Evolutionary conservation across 30 jellyfish, hydroid and myxozoan genomes (phyloP).

Genomic region (Aurelia aurita): DNA sequence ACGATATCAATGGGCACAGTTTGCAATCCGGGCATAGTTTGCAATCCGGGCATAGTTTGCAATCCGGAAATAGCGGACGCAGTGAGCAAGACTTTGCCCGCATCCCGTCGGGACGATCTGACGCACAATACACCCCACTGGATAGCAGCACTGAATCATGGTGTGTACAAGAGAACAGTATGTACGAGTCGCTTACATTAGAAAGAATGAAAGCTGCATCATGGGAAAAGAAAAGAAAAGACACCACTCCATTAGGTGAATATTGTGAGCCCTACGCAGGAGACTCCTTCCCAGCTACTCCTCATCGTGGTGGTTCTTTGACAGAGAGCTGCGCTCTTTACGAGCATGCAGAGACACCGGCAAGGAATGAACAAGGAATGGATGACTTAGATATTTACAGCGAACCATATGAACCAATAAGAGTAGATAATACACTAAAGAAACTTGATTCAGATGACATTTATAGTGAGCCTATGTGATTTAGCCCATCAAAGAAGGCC

Average conservation of each 20-base stretch:
- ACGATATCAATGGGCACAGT: background rate
- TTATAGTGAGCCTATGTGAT: conserved; percentile 34
- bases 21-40: too few relatives aligned
- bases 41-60: too few relatives aligned
- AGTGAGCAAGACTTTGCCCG: conserved; percentile 24
- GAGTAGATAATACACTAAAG: background rate
- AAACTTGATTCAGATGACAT: background rate
- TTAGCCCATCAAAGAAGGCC: background rate
- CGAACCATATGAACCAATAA: conserved; percentile 34
- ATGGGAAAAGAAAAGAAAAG: background rate
- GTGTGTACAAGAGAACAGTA: conserved; percentile 43
- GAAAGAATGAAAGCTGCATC: conserved; percentile 19
- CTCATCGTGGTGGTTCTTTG: background rate
- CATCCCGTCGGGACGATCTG: conserved; percentile 48
- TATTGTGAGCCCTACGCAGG: conserved; percentile 39
- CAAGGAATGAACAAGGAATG: background rate
- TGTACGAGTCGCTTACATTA: conserved; percentile 43
- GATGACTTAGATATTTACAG: conserved; percentile 5
- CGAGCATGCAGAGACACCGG: background rate
- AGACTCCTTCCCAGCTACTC: background rate
- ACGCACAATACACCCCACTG: conserved; percentile 50
- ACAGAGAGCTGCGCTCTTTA: background rate
- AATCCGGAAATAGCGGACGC: background rate
- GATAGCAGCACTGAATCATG: conserved; percentile 2
- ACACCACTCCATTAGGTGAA: conserved; percentile 40